Evolutionary conservation across 2,113 vertebrate species (phyloP), one percentile per base, ranked within the genome.

Genomic region (Geococcyx californianus): DNA sequence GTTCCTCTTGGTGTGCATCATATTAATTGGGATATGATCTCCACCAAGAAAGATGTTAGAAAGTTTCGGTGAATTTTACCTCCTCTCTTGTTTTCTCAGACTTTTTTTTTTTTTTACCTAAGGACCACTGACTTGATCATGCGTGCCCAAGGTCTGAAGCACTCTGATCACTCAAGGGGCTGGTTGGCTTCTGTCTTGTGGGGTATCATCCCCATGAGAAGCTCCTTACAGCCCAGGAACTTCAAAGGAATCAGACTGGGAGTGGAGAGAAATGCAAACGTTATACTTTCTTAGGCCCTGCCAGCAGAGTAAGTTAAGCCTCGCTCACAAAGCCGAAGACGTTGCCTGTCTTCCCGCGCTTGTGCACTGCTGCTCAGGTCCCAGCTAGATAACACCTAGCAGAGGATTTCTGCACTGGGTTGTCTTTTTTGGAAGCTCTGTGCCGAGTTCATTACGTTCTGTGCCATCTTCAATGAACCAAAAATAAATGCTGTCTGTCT

Each of bases 321-420:
- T 13, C 0, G 1, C 38, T 73, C 34, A 10, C 9, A 16, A 7
- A 68, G 44, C 9, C 0, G 3, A 58, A 76, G 75, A 4, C 24
- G 20, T 16, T 73, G 42, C 40, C 67, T 40, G 21, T 49, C 45
- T 51, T 51, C 40, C 18, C 4, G 0, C 6, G 36, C 49, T 68
- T 23, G 3, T 13, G 29, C 20, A 58, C 31, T 19, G 9, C 31
- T 19, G 16, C 11, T 12, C 21, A 16, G 42, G 17, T 74, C 62
- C 33, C 60, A 44, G 44, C 26, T 23, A 26, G 18, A 23, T 54
- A 54, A 14, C 55, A 49, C 38, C 20, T 42, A 38, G 15, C 21
- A 68, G 45, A 73, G 36, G 20, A 66, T 38, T 78, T 49, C 28
- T 73, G 59, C 6, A 3, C 45, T 52, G 8, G 19, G 8, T 6